These are phyloP conservation scores for Caenorhabditis japonica DNA, from an alignment of 2,888 invertebrate genomes.

Conservation along the genomic window DNA sequence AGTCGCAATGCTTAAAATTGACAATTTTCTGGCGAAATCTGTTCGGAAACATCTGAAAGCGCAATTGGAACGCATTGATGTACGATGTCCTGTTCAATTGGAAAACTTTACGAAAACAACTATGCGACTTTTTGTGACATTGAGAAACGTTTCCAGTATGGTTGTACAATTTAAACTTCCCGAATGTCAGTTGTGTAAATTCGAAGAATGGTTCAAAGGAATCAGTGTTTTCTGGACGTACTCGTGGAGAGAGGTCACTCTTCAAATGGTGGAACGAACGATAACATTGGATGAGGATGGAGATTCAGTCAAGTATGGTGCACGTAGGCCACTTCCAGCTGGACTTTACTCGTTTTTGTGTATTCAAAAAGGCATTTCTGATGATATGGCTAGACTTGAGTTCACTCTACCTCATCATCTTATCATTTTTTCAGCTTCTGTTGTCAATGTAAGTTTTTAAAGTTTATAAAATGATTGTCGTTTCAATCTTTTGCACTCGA, in stretches of 20 bases:
- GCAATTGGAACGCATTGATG: slow-evolving; percentile 28
- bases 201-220: slow-evolving; percentile 57
- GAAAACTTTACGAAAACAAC: slow-evolving; percentile 55
- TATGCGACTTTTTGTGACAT: slow-evolving; percentile 52
- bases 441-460: slow-evolving; percentile 50
- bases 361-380: slow-evolving; percentile 59
- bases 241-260: slow-evolving; percentile 56
- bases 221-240: slow-evolving; percentile 60
- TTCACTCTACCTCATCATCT: slow-evolving; percentile 45
- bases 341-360: slow-evolving; percentile 61
- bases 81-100: slow-evolving; percentile 29
- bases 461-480: too few species aligned
- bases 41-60: slow-evolving; percentile 18
- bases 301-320: slow-evolving; percentile 49
- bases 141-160: slow-evolving; percentile 25
- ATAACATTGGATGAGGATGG: slow-evolving; percentile 56
- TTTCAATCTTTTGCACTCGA: too few species aligned
- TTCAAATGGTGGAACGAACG: slow-evolving; percentile 54
- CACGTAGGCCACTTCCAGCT: slow-evolving; percentile 54
- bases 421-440: slow-evolving; percentile 47
- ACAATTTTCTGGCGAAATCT: slow-evolving; percentile 29
- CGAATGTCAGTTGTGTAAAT: slow-evolving; percentile 29
- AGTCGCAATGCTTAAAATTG: slow-evolving; percentile 36
- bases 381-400: slow-evolving; percentile 49
- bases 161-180: slow-evolving; percentile 12